Conservation (phyloP, 2,113 vertebrate species). For the Oreochromis tanganicae region DNA sequence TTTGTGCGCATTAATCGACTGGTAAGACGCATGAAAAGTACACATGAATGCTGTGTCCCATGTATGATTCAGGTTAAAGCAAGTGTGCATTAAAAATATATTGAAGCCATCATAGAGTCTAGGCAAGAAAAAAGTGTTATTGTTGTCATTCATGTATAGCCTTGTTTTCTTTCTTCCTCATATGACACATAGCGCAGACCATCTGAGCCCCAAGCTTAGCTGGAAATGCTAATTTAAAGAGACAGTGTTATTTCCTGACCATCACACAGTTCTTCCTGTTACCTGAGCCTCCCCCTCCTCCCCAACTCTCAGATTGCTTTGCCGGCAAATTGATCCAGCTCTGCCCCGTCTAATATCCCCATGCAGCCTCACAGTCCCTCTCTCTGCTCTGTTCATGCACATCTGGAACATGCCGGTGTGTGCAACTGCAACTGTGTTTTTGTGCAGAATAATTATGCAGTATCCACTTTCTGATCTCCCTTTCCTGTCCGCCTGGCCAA, state of each 20-base stretch:
- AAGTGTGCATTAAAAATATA: neutral
- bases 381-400: neutral
- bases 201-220: neutral
- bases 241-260: conserved; percentile 68
- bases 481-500: neutral
- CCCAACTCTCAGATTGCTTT: conserved; percentile 24
- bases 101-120: neutral
- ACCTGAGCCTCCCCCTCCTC: conserved; percentile 40
- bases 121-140: neutral
- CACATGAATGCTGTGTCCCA: neutral
- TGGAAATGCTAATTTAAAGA: conserved; percentile 53
- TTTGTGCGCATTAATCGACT: conserved; percentile 95
- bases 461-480: conserved; percentile 32
- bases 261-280: conserved; percentile 56
- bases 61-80: neutral
- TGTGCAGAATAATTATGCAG: neutral
- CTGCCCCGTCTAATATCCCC: conserved; percentile 1
- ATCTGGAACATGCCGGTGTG: neutral
- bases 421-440: neutral
- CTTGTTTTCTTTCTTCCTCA: neutral
- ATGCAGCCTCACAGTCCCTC: neutral
- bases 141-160: neutral
- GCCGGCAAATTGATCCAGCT: conserved; percentile 34
- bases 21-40: conserved; percentile 65
- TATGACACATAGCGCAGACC: neutral